Percentiles rank a stretch among this genome's conserved stretches.
Evolutionary conservation across 2,888 invertebrate genomes (phyloP).

Genomic region (Agelastica alni): DNA sequence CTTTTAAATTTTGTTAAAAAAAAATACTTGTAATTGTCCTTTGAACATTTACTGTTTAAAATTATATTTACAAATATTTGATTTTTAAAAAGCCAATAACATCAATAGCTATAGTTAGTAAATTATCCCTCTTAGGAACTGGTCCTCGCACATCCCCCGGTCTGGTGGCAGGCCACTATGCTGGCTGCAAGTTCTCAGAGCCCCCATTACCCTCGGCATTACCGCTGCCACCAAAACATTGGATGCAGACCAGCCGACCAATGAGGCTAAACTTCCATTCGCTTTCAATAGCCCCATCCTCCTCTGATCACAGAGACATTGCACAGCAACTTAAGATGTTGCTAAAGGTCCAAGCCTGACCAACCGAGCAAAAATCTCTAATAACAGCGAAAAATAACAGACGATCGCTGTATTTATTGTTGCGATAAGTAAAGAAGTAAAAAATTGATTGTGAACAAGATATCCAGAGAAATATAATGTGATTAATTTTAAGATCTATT

Average conservation of each 20-base stretch:
- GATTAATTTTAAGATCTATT: constrained; percentile 45
- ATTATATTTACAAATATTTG: too few species aligned
- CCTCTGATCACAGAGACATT: constrained; percentile 48
- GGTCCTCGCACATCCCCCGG: constrained; percentile 50
- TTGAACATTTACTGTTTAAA: too few species aligned
- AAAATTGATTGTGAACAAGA: constrained; percentile 40
- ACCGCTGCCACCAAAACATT: constrained; percentile 74
- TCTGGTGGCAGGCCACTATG: constrained; percentile 60
- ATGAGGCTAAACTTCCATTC: constrained; percentile 55
- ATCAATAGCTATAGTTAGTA: too few species aligned
- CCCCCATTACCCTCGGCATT: constrained; percentile 74
- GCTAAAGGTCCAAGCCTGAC: constrained; percentile 57
- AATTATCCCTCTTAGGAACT: constrained; percentile 21
- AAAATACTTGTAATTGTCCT: too few species aligned
- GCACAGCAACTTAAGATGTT: constrained; percentile 54
- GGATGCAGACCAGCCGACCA: constrained; percentile 71
- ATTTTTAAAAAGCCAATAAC: too few species aligned
- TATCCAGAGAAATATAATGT: constrained; percentile 34
- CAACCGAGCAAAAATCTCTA: constrained; percentile 30
- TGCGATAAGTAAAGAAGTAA: constrained; percentile 38
- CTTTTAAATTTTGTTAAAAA: too few species aligned
- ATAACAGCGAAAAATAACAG: constrained; percentile 40
- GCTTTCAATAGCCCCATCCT: constrained; percentile 18
- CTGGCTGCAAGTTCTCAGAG: constrained; percentile 72
- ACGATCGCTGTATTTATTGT: constrained; percentile 50